Evolutionary conservation across 2,888 invertebrate species (phyloP), one percentile per base, ranked within the genome.

Genomic region (Meta bourneti): DNA sequence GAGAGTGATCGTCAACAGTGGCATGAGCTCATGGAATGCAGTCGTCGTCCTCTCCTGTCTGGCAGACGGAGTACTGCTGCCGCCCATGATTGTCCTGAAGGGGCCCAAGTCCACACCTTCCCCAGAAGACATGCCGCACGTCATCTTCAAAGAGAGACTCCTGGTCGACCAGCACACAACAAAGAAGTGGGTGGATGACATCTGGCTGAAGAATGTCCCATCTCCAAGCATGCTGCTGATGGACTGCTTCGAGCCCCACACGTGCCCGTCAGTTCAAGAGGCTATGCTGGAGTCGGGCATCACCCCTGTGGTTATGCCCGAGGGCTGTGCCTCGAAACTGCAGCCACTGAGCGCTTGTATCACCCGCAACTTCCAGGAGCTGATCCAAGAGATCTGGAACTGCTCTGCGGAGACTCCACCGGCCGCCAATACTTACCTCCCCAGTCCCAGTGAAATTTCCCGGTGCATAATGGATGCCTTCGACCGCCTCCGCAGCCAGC

Each of bases 1-100:
- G 74, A 79, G 87, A 34, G 92, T 92, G 5, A 89, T 92, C 69
- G 69, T 89, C 9, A 92, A 92, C 61, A 80, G 92, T 78, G 92
- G 92, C n/a, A 85, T 92, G 85, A 80, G 89, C 19, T 86, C 92
- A 34, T 92, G 92, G 80, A 88, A 92, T 77, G 92, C 92, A 20
- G 89, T 92, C 2, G 89, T 92, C 7, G 77, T 92, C 19, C 72
- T 92, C 1, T 92, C 92, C 7, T 92, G 89, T 49, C 61, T 92
- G 49, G 92, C 92, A 7, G 92, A 92, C 61, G 92, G 92, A 4
- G 52, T 61, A 8, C 61, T 92, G 19, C 75, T 92, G 34, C 92
- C 92, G 7, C 92, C 92, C 70, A 77, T 92, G 82, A 89, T 92
- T 20, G 52, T 92, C 49, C n/a, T 92, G 34, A 89, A 89, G 70